phyloP scores from a whole-genome alignment of 2,888 invertebrate species.

The Eilema depressum region DNA sequence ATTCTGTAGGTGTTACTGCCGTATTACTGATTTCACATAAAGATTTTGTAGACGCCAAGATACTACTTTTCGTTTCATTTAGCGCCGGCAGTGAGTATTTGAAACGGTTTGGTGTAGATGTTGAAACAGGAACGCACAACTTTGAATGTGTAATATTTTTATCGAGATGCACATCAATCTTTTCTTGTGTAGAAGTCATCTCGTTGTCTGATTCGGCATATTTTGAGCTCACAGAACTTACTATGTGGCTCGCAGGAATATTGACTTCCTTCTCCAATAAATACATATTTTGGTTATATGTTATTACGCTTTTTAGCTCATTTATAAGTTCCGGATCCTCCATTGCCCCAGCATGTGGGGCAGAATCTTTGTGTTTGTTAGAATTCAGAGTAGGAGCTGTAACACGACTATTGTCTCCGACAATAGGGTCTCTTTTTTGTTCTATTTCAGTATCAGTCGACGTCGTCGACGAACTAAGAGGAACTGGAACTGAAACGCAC shows the following conservation, averaged over 20 bases:
- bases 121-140: slow-evolving; percentile 5
- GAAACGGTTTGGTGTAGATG: slow-evolving; percentile 42
- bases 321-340: not conserved
- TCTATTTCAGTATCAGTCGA: not conserved
- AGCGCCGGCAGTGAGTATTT: slow-evolving; percentile 65
- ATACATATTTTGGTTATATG: slow-evolving; percentile 52
- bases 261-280: slow-evolving; percentile 44
- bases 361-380: slow-evolving; percentile 28
- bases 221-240: slow-evolving; percentile 63
- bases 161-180: slow-evolving; percentile 46
- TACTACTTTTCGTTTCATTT: slow-evolving; percentile 51
- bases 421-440: slow-evolving; percentile 22
- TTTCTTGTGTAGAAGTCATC: slow-evolving; percentile 62
- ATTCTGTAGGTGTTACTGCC: slow-evolving; percentile 62
- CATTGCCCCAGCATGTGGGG: not conserved
- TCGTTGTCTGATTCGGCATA: slow-evolving; percentile 72
- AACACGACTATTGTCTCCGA: slow-evolving; percentile 59
- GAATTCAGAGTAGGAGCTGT: slow-evolving; percentile 64
- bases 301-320: slow-evolving; percentile 28
- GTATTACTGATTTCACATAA: slow-evolving; percentile 47
- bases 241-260: slow-evolving; percentile 54
- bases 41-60: slow-evolving; percentile 58
- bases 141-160: not conserved
- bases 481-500: slow-evolving; percentile 13
- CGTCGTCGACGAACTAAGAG: not conserved